Conservation (phyloP, 2,888 invertebrate genomes). For the Lithophane leautieri region DNA sequence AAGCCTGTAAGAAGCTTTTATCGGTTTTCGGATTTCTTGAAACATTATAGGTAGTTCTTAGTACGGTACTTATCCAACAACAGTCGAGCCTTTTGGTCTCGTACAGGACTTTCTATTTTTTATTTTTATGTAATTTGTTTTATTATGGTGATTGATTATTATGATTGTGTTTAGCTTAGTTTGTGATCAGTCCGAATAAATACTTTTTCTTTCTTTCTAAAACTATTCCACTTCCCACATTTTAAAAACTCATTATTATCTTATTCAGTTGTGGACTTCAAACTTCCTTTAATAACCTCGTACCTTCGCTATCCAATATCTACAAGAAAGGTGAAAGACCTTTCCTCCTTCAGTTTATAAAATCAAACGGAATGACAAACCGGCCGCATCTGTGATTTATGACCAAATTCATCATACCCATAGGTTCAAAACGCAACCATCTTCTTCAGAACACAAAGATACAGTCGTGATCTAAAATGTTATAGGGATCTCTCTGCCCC, state of each 20-base stretch:
- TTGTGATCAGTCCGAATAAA: not conserved
- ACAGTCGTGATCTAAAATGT: conserved; percentile 48
- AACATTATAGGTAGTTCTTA: not conserved
- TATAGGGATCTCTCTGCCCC: conserved; percentile 52
- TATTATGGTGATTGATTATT: not conserved
- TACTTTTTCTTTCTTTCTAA: not conserved
- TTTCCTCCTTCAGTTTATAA: not conserved
- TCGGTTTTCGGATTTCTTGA: not conserved
- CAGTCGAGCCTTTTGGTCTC: not conserved
- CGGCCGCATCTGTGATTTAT: conserved; percentile 58
- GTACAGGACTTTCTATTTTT: not conserved
- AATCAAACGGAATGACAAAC: not conserved
- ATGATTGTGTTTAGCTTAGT: not conserved
- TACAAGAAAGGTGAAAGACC: not conserved
- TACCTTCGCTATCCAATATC: not conserved
- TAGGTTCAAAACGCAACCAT: conserved; percentile 11
- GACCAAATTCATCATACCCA: conserved; percentile 38
- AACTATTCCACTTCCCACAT: not conserved
- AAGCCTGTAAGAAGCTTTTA: not conserved
- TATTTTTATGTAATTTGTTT: not conserved
- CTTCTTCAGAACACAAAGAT: conserved; percentile 19
- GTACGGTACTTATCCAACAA: not conserved
- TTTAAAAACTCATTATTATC: not conserved
- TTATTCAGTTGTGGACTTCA: not conserved
- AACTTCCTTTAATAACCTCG: not conserved